Conservation (phyloP, 1,140 invertebrate genomes). For the Brachionus calyciflorus region DNA sequence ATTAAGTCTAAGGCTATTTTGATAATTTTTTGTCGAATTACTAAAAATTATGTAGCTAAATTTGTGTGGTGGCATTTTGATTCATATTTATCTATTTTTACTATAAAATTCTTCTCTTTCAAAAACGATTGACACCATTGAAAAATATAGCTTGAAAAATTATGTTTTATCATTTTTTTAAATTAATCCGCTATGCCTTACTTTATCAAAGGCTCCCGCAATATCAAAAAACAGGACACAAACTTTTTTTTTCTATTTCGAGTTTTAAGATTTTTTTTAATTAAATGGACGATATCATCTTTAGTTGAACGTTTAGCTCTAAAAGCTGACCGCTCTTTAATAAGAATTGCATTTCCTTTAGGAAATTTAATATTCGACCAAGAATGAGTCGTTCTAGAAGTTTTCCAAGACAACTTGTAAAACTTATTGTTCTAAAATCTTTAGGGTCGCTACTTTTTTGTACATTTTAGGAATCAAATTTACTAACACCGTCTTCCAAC, state of each 20-base stretch:
- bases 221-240: not conserved
- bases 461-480: too few species aligned
- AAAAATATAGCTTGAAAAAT: not conserved
- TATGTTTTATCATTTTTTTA: not conserved
- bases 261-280: not conserved
- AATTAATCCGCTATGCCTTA: not conserved
- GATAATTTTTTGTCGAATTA: too few species aligned
- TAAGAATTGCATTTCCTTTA: too few species aligned
- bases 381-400: too few species aligned
- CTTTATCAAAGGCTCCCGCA: not conserved
- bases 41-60: too few species aligned
- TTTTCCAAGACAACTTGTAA: too few species aligned
- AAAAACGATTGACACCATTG: not conserved
- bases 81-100: not conserved
- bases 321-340: not conserved
- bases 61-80: not conserved
- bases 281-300: not conserved
- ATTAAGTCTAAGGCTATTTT: too few species aligned
- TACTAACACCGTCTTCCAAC: too few species aligned
- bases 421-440: too few species aligned
- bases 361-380: too few species aligned
- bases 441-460: too few species aligned
- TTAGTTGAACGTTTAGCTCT: not conserved
- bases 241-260: not conserved
- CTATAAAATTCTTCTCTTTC: not conserved